Base-by-base conservation (phyloP, 2,113 vertebrate species). In the Zonotrichia leucophrys region DNA sequence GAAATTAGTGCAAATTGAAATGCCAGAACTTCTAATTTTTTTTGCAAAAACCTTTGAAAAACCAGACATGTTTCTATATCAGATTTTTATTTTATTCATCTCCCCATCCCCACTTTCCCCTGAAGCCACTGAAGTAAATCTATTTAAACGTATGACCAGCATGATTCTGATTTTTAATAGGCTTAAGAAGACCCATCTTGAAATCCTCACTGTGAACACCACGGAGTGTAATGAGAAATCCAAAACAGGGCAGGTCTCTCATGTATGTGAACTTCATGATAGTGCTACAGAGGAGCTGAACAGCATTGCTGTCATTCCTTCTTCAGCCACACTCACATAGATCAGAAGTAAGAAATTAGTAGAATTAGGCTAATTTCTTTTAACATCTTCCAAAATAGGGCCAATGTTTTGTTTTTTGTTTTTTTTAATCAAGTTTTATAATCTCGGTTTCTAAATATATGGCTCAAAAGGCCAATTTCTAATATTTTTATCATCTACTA, bases 1-100 rank as follows among this genome's bases (percentile, higher is more conserved):
- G 95, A 97, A 96, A 96, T 95, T 69, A 91, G 91, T 74, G 87
- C 58, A 96, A 96, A 95, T 92, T 62, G 73, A 92, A 97, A 97
- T 87, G 90, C 63, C 70, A 95, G 80, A 96, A 96, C 37, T 94
- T 81, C 41, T 33, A 7, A 75, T 73, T 55, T 63, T 68, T 92
- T 78, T 79, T 80, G n/a, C 37, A 12, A 89, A 95, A 94, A 55
- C 58, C 91, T 95, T 94, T 91, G 82, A 89, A 95, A 96, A 90
- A 92, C 67, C 58, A 75, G 73, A 91, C 79, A 33, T 46, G 28
- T 90, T 96, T 68, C 70, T 76, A 3, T 12, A 82, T 53, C 4
- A 24, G 83, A 92, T 93, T 94, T 95, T 83, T 88, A 83, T 72
- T 95, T 91, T 82, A 87, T 68, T 74, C 83, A 41, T 78, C 55